Evolutionary conservation across 2,797 vertebrate genomes (phyloP), one percentile per base, ranked within the genome.

Genomic region (Phrynocephalus vlangalii): DNA sequence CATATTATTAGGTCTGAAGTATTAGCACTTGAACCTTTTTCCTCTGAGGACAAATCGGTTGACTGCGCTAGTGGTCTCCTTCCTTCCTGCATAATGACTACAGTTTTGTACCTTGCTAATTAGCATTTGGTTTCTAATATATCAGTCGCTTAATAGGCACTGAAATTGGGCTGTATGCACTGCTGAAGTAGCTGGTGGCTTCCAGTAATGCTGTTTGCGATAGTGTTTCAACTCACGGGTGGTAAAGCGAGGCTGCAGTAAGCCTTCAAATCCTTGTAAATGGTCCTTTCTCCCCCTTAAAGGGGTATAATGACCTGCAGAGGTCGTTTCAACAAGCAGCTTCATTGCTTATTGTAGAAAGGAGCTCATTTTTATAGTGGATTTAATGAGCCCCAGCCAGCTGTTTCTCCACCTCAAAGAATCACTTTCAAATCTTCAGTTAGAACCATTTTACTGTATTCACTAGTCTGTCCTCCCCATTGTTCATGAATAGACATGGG

Each of bases 81-180:
- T 86, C 44, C 0, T 94, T 94, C 93, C 38, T 73, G 52, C 15
- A 13, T 87, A 77, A 66, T 90, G 52, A 86, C 80, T 87, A 76
- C 48, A 88, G 33, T 88, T 44, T 92, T 77, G 75, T 11, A 3
- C 67, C 68, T 91, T 89, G 91, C 22, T 8, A 84, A 48, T 92
- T 90, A 76, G 20, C 73, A 72, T 86, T 83, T 82, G 52, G 84
- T 86, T 60, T 73, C 83, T 75, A 73, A 88, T 85, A 88, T 75
- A 66, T 78, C 81, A 86, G 85, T 68, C 84, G 60, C 68, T 89
- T n/a, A 71, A 18, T 79, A 86, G 77, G 73, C 28, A 28, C 63
- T 56, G 48, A 81, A 85, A 85, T 56, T 72, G n/a, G 79, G 79
- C 56, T 73, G 72, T 52, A 76, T 67, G 79, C 79, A 81, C 38